These are phyloP conservation scores for Elysia chlorotica DNA, from an alignment of 1,140 invertebrate genomes.

Conservation along the genomic window DNA sequence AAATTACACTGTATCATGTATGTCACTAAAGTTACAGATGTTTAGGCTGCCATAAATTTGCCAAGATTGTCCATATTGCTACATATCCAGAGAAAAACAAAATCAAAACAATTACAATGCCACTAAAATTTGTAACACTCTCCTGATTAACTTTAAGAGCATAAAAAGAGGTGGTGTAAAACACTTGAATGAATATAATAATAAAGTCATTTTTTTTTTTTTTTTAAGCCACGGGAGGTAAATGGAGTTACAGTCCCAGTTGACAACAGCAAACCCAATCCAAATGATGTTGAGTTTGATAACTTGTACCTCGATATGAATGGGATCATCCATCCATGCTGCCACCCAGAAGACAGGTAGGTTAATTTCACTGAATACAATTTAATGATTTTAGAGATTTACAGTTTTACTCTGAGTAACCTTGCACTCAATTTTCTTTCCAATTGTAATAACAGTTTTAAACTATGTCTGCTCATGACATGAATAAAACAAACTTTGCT, in stretches of 20 bases:
- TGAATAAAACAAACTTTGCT: no score
- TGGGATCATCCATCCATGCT: slow-evolving; percentile 99
- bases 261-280: slow-evolving; percentile 88
- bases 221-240: slow-evolving; percentile 59
- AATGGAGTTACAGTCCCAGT: slow-evolving; percentile 71
- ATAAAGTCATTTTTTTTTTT: background rate
- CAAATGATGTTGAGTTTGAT: slow-evolving; percentile 90
- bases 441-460: no score
- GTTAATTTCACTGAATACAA: no score
- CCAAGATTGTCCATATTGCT: no score
- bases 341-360: slow-evolving; percentile 97
- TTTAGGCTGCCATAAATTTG: background rate
- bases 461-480: no score
- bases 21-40: no score
- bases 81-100: no score
- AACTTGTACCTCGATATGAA: slow-evolving; percentile 99
- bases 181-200: background rate
- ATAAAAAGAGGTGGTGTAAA: background rate
- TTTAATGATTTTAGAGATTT: no score
- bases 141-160: background rate
- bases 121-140: background rate
- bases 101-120: no score
- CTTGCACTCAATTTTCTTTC: no score
- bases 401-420: no score
- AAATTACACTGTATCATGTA: no score